Conservation (phyloP, 2,113 vertebrate species). For the Seriola aureovittata region DNA sequence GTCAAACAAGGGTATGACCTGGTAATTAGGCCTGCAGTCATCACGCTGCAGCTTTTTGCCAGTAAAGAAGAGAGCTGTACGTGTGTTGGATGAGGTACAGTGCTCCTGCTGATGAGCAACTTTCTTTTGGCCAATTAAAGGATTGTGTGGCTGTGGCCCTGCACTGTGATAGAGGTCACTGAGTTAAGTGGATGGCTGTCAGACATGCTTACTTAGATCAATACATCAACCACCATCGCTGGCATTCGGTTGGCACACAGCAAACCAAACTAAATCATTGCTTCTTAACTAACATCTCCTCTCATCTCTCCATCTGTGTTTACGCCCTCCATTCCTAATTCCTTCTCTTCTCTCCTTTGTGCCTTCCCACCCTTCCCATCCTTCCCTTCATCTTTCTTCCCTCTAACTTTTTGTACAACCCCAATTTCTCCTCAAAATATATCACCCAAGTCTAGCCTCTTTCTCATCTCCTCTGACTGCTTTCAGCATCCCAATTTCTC, state of each 20-base stretch:
- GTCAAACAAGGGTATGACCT: constrained; percentile 12
- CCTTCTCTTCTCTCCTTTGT: neutral
- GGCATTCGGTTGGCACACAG: constrained; percentile 7
- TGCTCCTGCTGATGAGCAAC: neutral
- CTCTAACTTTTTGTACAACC: constrained; percentile 12
- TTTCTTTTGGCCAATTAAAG: constrained; percentile 53
- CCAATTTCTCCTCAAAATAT: constrained; percentile 22
- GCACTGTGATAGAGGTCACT: constrained; percentile 54
- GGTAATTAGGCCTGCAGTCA: constrained; percentile 4
- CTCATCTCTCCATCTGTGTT: constrained; percentile 2
- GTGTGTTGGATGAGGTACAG: constrained; percentile 33
- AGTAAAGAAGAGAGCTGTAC: neutral
- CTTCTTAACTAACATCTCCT: constrained; percentile 19
- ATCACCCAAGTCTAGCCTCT: neutral
- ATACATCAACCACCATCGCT: constrained; percentile 17
- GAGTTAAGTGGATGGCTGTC: constrained; percentile 69
- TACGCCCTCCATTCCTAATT: constrained; percentile 14
- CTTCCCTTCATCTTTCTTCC: constrained; percentile 6
- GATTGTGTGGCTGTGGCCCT: constrained; percentile 22
- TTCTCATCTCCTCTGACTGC: constrained; percentile 18
- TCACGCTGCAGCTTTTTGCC: constrained; percentile 4
- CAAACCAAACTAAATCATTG: constrained; percentile 33
- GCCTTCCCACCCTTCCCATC: constrained; percentile 11
- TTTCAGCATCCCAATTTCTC: constrained; percentile 33
- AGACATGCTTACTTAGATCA: constrained; percentile 47